Conservation (phyloP, 1,140 invertebrate species). For the Zaprionus vittiger region DNA sequence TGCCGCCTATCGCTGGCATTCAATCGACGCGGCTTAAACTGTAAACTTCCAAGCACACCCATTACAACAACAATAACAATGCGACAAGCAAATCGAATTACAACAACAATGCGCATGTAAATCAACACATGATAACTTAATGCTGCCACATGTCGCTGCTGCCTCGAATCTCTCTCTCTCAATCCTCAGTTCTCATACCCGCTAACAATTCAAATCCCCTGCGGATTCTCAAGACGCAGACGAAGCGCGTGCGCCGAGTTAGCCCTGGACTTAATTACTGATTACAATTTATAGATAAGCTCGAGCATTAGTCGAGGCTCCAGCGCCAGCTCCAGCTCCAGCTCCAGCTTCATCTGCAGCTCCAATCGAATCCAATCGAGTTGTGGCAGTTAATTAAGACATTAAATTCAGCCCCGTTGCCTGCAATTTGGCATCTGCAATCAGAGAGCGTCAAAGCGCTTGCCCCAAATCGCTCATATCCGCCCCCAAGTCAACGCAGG, state of each 20-base stretch:
- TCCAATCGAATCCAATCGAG: conserved; percentile 15
- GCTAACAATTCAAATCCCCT: conserved; percentile 19
- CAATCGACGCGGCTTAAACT: conserved; percentile 46
- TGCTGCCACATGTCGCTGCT: conserved; percentile 33
- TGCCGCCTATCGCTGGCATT: conserved; percentile 32
- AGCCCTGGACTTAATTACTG: conserved; percentile 76
- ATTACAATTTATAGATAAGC: conserved; percentile 81
- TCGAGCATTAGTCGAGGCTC: background rate
- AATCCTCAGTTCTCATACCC: conserved; percentile 5
- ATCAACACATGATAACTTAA: conserved; percentile 81
- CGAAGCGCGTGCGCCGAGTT: conserved; percentile 62
- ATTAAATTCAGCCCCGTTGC: conserved; percentile 70
- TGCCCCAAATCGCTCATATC: conserved; percentile 74
- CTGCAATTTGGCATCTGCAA: conserved; percentile 47
- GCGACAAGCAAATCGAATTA: conserved; percentile 55
- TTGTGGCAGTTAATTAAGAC: conserved; percentile 80
- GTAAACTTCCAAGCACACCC: conserved; percentile 42
- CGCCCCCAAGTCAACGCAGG: conserved; percentile 44
- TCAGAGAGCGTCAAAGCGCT: conserved; percentile 46
- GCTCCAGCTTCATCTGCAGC: background rate
- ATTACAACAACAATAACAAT: conserved; percentile 18
- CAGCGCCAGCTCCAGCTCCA: background rate
- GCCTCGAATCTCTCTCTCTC: background rate
- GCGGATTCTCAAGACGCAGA: conserved; percentile 19
- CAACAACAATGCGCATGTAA: conserved; percentile 68